Conservation (phyloP, 2,113 vertebrate genomes). For the Pogona vitticeps region DNA sequence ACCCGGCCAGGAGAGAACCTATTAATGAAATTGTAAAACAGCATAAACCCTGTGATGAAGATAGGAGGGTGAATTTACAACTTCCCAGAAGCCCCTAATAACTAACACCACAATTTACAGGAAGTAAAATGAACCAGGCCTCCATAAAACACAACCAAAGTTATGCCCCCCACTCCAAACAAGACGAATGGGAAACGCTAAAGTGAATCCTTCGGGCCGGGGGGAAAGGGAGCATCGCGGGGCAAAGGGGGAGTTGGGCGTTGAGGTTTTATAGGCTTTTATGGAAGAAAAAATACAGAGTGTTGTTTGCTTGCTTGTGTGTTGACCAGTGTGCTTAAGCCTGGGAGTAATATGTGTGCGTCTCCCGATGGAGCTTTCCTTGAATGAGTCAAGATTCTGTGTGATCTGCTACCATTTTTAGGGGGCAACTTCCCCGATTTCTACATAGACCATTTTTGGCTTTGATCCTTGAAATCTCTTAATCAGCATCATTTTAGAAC, state of each 20-base stretch:
- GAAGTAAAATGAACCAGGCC: conserved; percentile 70
- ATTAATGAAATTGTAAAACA: conserved; percentile 76
- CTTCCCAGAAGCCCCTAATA: conserved; percentile 75
- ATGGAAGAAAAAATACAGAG: too few relatives aligned
- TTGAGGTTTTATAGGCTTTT: not conserved
- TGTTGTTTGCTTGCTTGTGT: too few relatives aligned
- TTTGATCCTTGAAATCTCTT: not conserved
- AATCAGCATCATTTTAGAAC: not conserved
- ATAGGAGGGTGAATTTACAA: conserved; percentile 70
- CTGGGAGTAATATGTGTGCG: not conserved
- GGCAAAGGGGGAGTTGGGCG: not conserved
- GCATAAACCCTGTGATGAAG: conserved; percentile 68
- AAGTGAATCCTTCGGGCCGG: not conserved
- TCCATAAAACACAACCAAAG: conserved; percentile 74
- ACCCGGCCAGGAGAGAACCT: conserved; percentile 68
- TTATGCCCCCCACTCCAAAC: conserved; percentile 67
- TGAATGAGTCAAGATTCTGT: too few relatives aligned
- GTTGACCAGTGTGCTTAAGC: too few relatives aligned
- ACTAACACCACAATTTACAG: conserved; percentile 74
- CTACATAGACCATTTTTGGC: not conserved
- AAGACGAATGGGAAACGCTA: conserved; percentile 68
- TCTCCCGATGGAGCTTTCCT: not conserved
- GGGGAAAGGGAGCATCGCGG: not conserved
- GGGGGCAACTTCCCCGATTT: too few relatives aligned
- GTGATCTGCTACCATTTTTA: too few relatives aligned